phyloP scores from a whole-genome alignment of 2,888 invertebrate species.

The Molorchus minor region DNA sequence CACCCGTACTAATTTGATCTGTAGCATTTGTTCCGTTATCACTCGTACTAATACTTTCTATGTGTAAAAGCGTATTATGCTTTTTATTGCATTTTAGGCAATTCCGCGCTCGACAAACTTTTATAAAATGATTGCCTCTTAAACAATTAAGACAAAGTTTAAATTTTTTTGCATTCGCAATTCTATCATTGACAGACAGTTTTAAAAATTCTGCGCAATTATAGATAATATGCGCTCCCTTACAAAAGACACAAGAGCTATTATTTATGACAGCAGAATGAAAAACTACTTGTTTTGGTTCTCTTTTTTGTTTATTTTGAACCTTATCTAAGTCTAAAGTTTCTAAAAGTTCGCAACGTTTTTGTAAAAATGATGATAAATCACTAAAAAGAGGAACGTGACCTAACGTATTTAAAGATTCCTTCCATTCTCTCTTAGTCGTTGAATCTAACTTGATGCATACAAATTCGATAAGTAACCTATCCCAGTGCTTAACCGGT shows the following conservation, averaged over 20 bases:
- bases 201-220: conserved; percentile 4
- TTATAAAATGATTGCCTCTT: neutral
- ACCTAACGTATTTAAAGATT: neutral
- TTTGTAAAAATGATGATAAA: neutral
- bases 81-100: neutral
- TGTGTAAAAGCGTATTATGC: neutral
- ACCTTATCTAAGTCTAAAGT: neutral
- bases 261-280: neutral
- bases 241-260: neutral
- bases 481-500: neutral
- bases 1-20: neutral
- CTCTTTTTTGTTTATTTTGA: neutral
- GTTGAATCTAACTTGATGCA: neutral
- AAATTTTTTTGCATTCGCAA: neutral
- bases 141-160: conserved; percentile 11
- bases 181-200: conserved; percentile 1
- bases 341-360: neutral
- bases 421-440: conserved; percentile 5
- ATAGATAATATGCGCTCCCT: conserved; percentile 1
- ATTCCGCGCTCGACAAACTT: neutral
- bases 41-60: neutral
- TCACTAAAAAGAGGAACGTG: neutral
- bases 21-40: neutral
- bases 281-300: neutral
- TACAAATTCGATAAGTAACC: conserved; percentile 8